A percentile compares a stretch with the other conserved stretches of the same genome.
Evolutionary conservation across 2,113 vertebrate species (phyloP).

Genomic region (Brevimyrus niger): DNA sequence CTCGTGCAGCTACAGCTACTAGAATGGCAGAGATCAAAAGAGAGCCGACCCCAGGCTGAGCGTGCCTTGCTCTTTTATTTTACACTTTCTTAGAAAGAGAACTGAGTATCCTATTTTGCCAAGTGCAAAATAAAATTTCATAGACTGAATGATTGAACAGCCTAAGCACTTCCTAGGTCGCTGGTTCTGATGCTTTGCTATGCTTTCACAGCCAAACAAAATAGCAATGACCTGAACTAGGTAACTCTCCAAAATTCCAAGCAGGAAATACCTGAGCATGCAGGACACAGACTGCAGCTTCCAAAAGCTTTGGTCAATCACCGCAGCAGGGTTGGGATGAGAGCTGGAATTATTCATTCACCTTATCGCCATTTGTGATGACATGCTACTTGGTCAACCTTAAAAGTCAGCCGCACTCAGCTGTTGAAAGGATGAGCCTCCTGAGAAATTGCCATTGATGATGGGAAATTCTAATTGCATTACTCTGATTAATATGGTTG

Average conservation of each 20-base stretch:
- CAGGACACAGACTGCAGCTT: not conserved
- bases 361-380: not conserved
- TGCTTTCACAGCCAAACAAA: not conserved
- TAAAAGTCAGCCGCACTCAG: not conserved
- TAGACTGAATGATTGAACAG: not conserved
- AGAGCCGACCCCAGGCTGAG: not conserved
- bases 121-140: not conserved
- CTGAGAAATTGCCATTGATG: conserved; percentile 11
- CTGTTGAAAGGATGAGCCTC: not conserved
- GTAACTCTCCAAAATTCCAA: not conserved
- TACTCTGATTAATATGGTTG: conserved; percentile 10
- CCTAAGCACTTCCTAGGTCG: not conserved
- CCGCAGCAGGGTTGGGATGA: not conserved
- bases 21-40: not conserved
- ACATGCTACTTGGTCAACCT: not conserved
- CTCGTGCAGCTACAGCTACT: not conserved
- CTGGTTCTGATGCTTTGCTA: not conserved
- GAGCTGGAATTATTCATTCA: not conserved
- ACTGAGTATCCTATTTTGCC: not conserved
- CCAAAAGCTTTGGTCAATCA: not conserved
- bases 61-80: not conserved
- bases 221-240: not conserved
- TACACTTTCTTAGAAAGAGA: not conserved
- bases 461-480: conserved; percentile 14
- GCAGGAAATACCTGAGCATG: not conserved